Percentiles rank a stretch among this genome's conserved stretches.
Evolutionary conservation across 2,888 invertebrate species (phyloP).

Genomic region (Ditula angustiorana): DNA sequence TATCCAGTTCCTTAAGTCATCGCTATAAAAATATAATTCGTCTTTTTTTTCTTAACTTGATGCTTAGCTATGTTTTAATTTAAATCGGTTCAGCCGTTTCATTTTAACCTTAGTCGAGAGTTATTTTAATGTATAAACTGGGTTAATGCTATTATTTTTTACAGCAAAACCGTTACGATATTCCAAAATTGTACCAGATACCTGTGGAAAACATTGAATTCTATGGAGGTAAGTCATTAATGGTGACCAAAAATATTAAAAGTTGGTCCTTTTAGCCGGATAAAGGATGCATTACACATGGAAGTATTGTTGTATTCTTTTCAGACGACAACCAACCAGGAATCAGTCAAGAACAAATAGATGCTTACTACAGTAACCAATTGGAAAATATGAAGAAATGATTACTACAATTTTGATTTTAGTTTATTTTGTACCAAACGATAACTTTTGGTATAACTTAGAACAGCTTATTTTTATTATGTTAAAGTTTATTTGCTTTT

Average conservation of each 20-base stretch:
- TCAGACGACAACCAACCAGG: constrained; percentile 54
- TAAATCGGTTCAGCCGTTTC: too few relatives aligned
- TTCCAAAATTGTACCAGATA: constrained; percentile 72
- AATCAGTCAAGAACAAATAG: constrained; percentile 51
- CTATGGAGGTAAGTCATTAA: constrained; percentile 57
- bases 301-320: constrained; percentile 31
- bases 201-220: constrained; percentile 57
- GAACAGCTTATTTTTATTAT: neutral
- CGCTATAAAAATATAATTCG: too few relatives aligned
- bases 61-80: too few relatives aligned
- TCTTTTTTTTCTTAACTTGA: too few relatives aligned
- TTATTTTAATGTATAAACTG: too few relatives aligned
- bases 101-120: too few relatives aligned
- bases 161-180: constrained; percentile 75
- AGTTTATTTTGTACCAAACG: neutral
- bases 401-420: neutral
- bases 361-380: constrained; percentile 58
- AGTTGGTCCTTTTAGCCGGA: constrained; percentile 5
- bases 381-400: constrained; percentile 60
- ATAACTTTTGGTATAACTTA: neutral
- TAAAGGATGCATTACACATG: too few relatives aligned
- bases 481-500: constrained; percentile 8
- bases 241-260: neutral
- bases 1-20: too few relatives aligned
- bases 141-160: constrained; percentile 49